Evolutionary conservation across 1,140 invertebrate genomes (phyloP), one percentile per base, ranked within the genome.

Genomic region (Zophobas atratus): DNA sequence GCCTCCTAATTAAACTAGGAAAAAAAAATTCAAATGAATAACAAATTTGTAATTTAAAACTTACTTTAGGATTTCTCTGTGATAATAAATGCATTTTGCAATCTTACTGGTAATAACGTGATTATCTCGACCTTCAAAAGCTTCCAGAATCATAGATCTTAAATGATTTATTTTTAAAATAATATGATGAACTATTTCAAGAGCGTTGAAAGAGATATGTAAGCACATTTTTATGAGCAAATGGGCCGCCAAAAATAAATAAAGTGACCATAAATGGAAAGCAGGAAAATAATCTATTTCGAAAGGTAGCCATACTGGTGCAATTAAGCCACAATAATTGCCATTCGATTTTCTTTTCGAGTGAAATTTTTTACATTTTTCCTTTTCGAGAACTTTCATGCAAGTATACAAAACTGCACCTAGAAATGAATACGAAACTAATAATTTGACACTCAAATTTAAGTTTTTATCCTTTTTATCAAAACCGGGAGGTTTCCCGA

Each of bases 231-330:
- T 20, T 20, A 20, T 20, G 20, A 20, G 35, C 4, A 34, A 1
- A 33, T 55, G 20, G n/a, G 1, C 8, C 53, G 5, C 33, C 35
- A 33, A 55, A 55, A 20, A 34, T 55, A 3, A 55, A 34, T 20
- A 55, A 2, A 1, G 8, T 3, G 35, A 55, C 32, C 1, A 55
- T 20, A 20, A 35, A 2, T 55, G 6, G 35, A 55, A 55, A 4
- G 35, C 53, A 55, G 53, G 53, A 33, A 55, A 55, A 55, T 55
- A 55, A 55, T 55, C 53, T 34, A 55, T 4, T 55, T 32, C 8
- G 35, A 55, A n/a, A 0, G 53, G 53, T 2, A 55, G 35, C 53
- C 33, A 20, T 34, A 55, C 33, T 4, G 8, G 33, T 0, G 53
- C 53, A 32, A 55, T 2, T 55, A 55, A 55, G 33, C 53, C 53